Percentiles rank a stretch among this genome's conserved stretches.
Conservation (phyloP, 2,888 invertebrate species). For the Drosophila melanosoma region DNA sequence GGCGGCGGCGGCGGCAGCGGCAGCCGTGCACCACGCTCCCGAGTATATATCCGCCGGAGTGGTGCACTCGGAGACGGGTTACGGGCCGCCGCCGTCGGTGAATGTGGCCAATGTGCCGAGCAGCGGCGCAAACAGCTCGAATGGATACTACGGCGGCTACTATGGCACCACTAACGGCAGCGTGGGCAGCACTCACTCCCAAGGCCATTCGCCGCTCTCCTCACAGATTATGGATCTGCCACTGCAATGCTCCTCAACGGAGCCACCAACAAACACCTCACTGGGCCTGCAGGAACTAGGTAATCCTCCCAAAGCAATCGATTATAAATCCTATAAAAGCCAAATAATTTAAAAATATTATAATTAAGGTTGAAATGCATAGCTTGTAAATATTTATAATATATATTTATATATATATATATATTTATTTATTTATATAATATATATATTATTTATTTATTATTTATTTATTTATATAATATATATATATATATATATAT, state of each 20-base stretch:
- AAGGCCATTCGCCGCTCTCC: conserved; percentile 83
- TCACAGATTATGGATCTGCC: conserved; percentile 85
- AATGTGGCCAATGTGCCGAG: conserved; percentile 69
- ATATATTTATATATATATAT: not conserved
- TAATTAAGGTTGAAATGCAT: not conserved
- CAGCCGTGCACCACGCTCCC: conserved; percentile 79
- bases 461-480: not conserved
- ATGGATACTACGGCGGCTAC: conserved; percentile 84
- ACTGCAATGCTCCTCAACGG: conserved; percentile 84
- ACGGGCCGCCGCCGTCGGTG: conserved; percentile 78
- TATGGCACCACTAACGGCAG: conserved; percentile 83
- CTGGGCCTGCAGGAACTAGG: conserved; percentile 85
- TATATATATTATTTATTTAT: not conserved
- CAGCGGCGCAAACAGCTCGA: conserved; percentile 66
- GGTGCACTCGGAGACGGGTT: conserved; percentile 79
- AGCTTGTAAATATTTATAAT: not conserved
- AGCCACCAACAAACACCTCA: conserved; percentile 85
- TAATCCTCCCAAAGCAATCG: conserved; percentile 35
- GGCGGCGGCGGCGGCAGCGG: conserved; percentile 77
- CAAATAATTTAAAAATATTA: not conserved
- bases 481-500: no score
- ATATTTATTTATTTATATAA: no score
- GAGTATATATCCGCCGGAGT: conserved; percentile 80
- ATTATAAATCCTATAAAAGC: no score
- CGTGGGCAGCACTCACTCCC: conserved; percentile 81